Evolutionary conservation across 2,113 vertebrate genomes (phyloP), one percentile per base, ranked within the genome.

Genomic region (Fregata magnificens): DNA sequence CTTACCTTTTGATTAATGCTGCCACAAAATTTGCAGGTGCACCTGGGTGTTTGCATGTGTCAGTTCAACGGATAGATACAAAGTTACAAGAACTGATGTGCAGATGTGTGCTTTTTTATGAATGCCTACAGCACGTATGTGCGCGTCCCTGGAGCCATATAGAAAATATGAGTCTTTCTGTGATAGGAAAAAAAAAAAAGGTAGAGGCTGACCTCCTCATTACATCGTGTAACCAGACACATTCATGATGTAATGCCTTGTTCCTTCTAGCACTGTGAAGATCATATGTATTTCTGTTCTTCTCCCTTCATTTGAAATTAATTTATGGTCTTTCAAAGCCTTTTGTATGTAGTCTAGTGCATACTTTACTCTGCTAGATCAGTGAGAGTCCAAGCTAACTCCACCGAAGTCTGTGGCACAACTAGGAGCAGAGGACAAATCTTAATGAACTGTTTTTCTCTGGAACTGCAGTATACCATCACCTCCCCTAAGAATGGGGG

Each of bases 111-210:
- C 8, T 12, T 80, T 80, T n/a, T 76, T 70, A 26, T 47, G 61
- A 58, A 42, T 49, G 28, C 2, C 2, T 21, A 3, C 24, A 63
- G 84, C 61, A n/a, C 0, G 2, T 66, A 14, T 62, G 36, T 38
- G 11, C 0, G 0, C 66, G 65, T 67, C 88, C 42, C 58, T 90
- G 62, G 80, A 82, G 69, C 29, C 36, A 9, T 7, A 10, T 7
- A 49, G 88, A 90, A 96, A 82, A 72, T 40, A 21, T 0, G 0
- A 86, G 45, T 26, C 11, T n/a, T 58, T 65, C 22, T 7, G 2
- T 74, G 80, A n/a, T 14, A 18, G 13, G 31, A 8, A 5, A 4
- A 29, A 50, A 18, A 20, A n/a, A 29, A n/a, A 34, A 11, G 14
- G 12, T 52, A 82, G 55, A 81, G 50, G 11, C 29, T 70, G 71